Conservation (phyloP, 2,797 vertebrate genomes). For the Hipposideros larvatus region DNA sequence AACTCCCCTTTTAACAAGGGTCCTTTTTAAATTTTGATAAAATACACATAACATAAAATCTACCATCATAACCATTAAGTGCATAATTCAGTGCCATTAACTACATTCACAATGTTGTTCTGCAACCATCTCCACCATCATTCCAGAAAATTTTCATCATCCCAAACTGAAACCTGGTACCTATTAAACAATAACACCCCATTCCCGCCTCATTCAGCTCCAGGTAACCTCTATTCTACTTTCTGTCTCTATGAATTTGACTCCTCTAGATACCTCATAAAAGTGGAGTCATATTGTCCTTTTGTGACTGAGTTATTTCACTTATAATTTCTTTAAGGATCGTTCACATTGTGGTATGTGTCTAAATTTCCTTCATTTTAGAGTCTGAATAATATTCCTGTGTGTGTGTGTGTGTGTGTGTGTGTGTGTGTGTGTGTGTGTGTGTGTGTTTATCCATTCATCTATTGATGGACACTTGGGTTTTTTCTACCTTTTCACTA, state of each 20-base stretch:
- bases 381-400: background rate
- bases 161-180: background rate
- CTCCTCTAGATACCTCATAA: background rate
- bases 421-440: background rate
- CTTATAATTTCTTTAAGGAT: background rate
- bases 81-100: background rate
- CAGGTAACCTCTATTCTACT: background rate
- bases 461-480: background rate
- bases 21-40: background rate
- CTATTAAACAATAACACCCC: background rate
- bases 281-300: background rate
- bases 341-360: background rate
- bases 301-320: background rate
- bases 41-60: background rate
- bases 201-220: rapidly evolving
- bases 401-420: too few relatives aligned
- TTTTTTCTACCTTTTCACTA: background rate
- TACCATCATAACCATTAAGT: background rate
- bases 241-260: background rate
- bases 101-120: background rate
- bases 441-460: too few relatives aligned
- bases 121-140: background rate
- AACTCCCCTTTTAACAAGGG: background rate
- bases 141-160: background rate
- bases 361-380: background rate